Base-by-base conservation (phyloP, 2,113 vertebrate genomes). In the Saccopteryx leptura region DNA sequence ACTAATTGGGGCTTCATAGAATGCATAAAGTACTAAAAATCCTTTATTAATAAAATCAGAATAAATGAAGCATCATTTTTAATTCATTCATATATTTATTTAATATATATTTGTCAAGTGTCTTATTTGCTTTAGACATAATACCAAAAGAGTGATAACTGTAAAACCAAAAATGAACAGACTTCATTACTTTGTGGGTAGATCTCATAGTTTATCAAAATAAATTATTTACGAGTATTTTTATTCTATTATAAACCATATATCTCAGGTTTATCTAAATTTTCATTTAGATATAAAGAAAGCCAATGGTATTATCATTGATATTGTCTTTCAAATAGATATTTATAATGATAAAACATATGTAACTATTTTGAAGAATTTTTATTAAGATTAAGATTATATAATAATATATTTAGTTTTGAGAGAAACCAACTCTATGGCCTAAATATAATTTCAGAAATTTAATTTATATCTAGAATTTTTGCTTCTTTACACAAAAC, bases 401-500 rank as follows among this genome's bases (percentile, higher is more conserved):
- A 23, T 76, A 78, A 74, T 7, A 74, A 9, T 31, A 14, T 61
- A 54, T 5, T 24, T 7, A 46, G 5, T 66, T 90, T 46, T 83
- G 31, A 74, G 13, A 60, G 10, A 5, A 88, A 2, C 10, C 7
- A 89, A 23, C 11, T 56, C 21, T 91, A 19, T 28, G 14, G 18
- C 7, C 65, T 87, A 78, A 56, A 74, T 58, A 68, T 72, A 68
- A 78, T 56, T 95, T 91, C 46, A 93, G 28, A 69, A 84, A 72
- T 92, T 61, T 91, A 61, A 33, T 31, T 74, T 91, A 56, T 60
- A 9, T 18, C 4, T 7, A 15, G 4, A 52, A 48, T 50, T 48
- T 94, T 93, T 94, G 15, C 11, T 91, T 28, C 48, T 95, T 85
- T 85, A 58, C 11, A 66, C 54, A 84, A 69, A 63, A 39, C 4